Evolutionary conservation across 1,140 invertebrate genomes (phyloP), one percentile per base, ranked within the genome.

Genomic region (Panagrolaimus sp.): DNA sequence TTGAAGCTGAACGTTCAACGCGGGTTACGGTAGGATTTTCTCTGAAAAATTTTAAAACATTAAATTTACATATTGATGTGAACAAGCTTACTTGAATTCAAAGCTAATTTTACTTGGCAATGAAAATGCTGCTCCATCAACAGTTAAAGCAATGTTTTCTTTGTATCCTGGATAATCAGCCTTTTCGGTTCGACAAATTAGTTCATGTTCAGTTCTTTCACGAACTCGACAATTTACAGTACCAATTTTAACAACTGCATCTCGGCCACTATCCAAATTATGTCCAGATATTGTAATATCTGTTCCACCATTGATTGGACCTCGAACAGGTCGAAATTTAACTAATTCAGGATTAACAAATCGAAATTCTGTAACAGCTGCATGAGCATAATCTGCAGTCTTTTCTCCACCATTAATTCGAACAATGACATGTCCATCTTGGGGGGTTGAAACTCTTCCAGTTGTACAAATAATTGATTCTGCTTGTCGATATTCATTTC

Each of bases 241-340:
- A 84, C 94, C 94, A 12, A 98, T 85, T 83, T 88, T 91, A 0
- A 94, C 92, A 5, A 89, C 89, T 69, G 94, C 90, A 70, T 88
- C 88, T 28, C 91, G 93, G 5, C 96, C 96, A 78, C 96, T 93
- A 83, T 98, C 96, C 62, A 98, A 85, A 85, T 94, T 90, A 73
- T 89, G 88, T 15, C 96, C 96, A 70, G 89, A 90, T 71, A 98
- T 90, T 4, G 91, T 92, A 58, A 98, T 84, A 77, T 91, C 89
- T 0, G 94, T 97, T 1, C 95, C 95, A 43, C 95, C 96, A 72
- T 92, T 93, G 75, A 90, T 88, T 5, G 95, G 95, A 0, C 96
- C 96, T 43, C 91, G 85, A 0, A 88, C 86, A 1, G 96, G 95
- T 83, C 89, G 89, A 65, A 98, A 87, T 6, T 69, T 62, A 10